These are phyloP conservation scores for Drosophila trapezifrons DNA, from an alignment of 1,140 invertebrate genomes.

Conservation along the genomic window DNA sequence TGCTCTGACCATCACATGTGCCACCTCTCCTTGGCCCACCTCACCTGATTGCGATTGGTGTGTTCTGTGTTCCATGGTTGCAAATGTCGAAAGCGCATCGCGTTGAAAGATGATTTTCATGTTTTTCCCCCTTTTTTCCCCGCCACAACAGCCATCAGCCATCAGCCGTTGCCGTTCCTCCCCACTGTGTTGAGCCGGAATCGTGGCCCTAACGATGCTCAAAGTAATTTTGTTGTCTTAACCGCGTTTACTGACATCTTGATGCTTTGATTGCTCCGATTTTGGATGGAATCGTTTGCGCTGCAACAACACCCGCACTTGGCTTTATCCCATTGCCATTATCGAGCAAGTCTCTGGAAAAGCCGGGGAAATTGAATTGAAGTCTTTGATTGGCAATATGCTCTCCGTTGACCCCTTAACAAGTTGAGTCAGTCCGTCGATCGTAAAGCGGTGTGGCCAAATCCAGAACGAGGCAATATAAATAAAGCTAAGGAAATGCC, in stretches of 20 bases:
- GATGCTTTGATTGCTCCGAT: conserved; percentile 77
- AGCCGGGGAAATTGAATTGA: conserved; percentile 71
- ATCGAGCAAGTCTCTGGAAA: conserved; percentile 47
- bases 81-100: conserved; percentile 57
- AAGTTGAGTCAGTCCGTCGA: conserved; percentile 14
- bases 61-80: conserved; percentile 24
- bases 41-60: conserved; percentile 51
- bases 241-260: conserved; percentile 77
- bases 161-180: neutral
- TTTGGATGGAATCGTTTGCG: conserved; percentile 69
- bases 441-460: conserved; percentile 23
- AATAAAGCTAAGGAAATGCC: conserved; percentile 9
- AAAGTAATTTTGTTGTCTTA: conserved; percentile 78
- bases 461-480: conserved; percentile 15
- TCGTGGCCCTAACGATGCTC: conserved; percentile 69
- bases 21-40: conserved; percentile 26
- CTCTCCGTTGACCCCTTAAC: conserved; percentile 41
- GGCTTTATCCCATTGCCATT: conserved; percentile 69
- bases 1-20: conserved; percentile 6
- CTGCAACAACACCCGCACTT: conserved; percentile 65
- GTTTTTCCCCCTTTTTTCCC: conserved; percentile 54
- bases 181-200: conserved; percentile 33
- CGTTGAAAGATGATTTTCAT: conserved; percentile 83
- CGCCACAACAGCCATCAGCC: neutral
- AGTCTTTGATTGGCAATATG: conserved; percentile 75